phyloP scores from a whole-genome alignment of 2,888 invertebrate species.

The Macaria notata region DNA sequence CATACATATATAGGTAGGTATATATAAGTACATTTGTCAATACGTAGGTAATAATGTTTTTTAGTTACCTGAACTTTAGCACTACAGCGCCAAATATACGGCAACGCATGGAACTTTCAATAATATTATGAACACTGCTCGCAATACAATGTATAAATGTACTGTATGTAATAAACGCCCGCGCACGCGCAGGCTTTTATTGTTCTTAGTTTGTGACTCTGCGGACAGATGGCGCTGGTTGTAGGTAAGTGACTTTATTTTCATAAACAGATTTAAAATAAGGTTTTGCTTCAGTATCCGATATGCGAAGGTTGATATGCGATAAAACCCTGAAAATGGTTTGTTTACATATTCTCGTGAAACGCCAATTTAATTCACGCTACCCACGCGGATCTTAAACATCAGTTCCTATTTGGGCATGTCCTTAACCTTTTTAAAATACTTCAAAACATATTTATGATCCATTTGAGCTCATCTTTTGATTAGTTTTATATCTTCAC shows the following conservation, averaged over 20 bases:
- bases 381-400: slow-evolving; percentile 8
- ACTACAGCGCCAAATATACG: slow-evolving; percentile 13
- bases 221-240: slow-evolving; percentile 27
- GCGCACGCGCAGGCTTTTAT: slow-evolving; percentile 11
- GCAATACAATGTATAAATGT: background rate
- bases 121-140: too few relatives aligned
- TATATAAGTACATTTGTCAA: too few relatives aligned
- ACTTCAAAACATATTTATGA: background rate
- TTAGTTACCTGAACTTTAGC: too few relatives aligned
- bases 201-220: slow-evolving; percentile 23
- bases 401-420: background rate
- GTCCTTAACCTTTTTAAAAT: slow-evolving; percentile 9
- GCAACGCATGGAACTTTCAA: background rate
- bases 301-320: slow-evolving; percentile 6
- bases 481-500: too few relatives aligned
- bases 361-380: slow-evolving; percentile 7
- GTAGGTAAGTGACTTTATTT: background rate
- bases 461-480: too few relatives aligned
- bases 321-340: slow-evolving; percentile 20
- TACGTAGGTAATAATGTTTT: too few relatives aligned
- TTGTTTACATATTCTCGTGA: slow-evolving; percentile 14
- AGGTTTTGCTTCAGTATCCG: background rate
- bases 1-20: too few relatives aligned
- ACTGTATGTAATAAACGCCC: background rate
- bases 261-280: too few relatives aligned